Conservation (phyloP, 2,888 invertebrate genomes). For the Megamerina dolium region DNA sequence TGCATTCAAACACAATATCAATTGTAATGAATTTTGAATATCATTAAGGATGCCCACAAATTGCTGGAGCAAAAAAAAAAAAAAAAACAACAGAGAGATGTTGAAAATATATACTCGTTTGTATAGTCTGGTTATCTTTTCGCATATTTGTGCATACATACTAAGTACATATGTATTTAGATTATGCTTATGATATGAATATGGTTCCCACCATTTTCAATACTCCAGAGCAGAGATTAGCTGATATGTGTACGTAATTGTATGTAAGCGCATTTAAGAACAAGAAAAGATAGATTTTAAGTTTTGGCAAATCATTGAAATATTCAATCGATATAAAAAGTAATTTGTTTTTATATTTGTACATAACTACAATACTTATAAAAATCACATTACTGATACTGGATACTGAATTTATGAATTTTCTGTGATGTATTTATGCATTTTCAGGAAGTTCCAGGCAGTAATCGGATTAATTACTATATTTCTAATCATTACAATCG, state of each 20-base stretch:
- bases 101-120: not conserved
- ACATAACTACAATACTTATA: no score
- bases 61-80: conserved; percentile 1
- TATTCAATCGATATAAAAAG: no score
- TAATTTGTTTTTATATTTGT: no score
- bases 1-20: conserved; percentile 46
- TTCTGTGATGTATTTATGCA: no score
- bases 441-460: no score
- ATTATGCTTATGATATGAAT: conserved; percentile 36
- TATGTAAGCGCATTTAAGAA: not conserved
- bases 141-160: conserved; percentile 25
- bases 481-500: no score
- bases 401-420: no score
- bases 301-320: no score
- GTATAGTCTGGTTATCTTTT: conserved; percentile 17
- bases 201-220: conserved; percentile 36
- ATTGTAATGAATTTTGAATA: conserved; percentile 48
- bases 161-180: conserved; percentile 25
- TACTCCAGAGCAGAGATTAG: no score
- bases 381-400: no score
- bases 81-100: not conserved
- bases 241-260: not conserved
- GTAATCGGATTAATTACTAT: no score
- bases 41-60: conserved; percentile 33
- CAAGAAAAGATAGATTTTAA: no score